Conservation (phyloP, 2,797 vertebrate species). For the Sebastes aleutianus region DNA sequence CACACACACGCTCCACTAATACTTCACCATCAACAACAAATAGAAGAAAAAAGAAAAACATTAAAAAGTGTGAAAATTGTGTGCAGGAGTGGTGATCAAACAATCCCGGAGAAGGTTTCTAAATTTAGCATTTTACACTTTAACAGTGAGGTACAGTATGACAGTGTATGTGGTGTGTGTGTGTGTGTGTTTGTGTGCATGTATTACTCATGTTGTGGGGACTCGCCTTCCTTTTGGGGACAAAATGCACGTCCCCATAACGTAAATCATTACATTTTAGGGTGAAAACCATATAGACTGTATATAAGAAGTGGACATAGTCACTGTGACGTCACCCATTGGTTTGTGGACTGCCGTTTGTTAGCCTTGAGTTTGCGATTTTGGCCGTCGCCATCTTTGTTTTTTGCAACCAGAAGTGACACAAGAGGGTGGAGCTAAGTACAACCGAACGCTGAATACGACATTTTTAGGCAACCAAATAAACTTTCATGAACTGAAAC, state of each 20-base stretch:
- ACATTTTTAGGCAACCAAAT: not conserved
- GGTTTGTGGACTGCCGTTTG: not conserved
- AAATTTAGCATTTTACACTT: constrained; percentile 31
- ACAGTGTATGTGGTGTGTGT: not conserved
- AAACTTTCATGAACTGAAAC: not conserved
- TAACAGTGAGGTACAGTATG: constrained; percentile 1
- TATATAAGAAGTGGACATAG: too few species aligned
- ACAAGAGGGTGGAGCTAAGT: not conserved
- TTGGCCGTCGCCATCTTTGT: not conserved
- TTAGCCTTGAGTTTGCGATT: not conserved
- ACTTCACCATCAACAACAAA: constrained; percentile 29
- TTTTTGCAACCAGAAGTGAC: not conserved
- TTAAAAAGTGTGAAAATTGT: constrained; percentile 15
- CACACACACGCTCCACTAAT: constrained; percentile 9
- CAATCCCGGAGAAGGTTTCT: constrained; percentile 1
- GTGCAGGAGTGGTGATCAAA: constrained; percentile 32
- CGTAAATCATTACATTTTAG: not conserved
- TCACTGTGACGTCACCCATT: not conserved
- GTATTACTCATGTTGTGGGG: not conserved
- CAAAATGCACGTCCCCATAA: too few species aligned
- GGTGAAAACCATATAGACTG: not conserved
- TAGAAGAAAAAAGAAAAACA: constrained; percentile 11
- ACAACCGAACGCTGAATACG: not conserved
- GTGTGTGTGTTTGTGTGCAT: constrained; percentile 1
- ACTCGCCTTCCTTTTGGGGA: too few species aligned